Evolutionary conservation across 2,888 invertebrate species (phyloP).

Genomic region (Eupithecia pulchellata): DNA sequence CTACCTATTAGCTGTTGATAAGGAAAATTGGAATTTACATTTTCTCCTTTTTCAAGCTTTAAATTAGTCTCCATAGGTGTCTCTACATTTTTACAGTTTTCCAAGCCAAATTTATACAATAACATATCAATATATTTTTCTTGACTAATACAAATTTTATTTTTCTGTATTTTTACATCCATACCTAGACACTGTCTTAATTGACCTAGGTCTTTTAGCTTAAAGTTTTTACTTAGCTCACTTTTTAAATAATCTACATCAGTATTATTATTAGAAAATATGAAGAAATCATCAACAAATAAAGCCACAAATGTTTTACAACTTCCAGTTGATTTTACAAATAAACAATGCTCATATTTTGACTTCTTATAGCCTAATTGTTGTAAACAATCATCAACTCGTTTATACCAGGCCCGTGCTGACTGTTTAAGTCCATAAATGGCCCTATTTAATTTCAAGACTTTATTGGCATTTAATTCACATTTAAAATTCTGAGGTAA

Average conservation of each 20-base stretch:
- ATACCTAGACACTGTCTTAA: conserved; percentile 11
- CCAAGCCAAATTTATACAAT: neutral
- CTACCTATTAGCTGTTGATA: conserved; percentile 38
- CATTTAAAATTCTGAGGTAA: conserved; percentile 30
- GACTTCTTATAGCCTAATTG: conserved; percentile 38
- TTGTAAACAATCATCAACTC: conserved; percentile 39
- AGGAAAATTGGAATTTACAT: neutral
- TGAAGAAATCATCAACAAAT: conserved; percentile 48
- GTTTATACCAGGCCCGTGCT: conserved; percentile 44
- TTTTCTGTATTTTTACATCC: neutral
- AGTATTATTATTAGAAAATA: neutral
- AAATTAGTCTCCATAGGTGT: conserved; percentile 48
- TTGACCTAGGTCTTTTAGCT: conserved; percentile 10
- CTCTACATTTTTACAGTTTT: conserved; percentile 9
- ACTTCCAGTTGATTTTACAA: conserved; percentile 34
- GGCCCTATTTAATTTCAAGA: conserved; percentile 45
- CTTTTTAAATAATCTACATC: neutral
- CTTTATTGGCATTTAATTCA: conserved; percentile 27
- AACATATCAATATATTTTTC: conserved; percentile 1
- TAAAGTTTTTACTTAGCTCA: neutral
- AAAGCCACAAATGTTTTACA: conserved; percentile 38
- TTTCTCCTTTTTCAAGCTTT: conserved; percentile 21
- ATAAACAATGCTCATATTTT: conserved; percentile 49
- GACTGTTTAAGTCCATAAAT: conserved; percentile 51
- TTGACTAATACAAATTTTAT: neutral